A percentile compares a stretch with the other conserved stretches of the same genome.
phyloP scores from a whole-genome alignment of 2,113 vertebrate species.

The Carollia perspicillata region DNA sequence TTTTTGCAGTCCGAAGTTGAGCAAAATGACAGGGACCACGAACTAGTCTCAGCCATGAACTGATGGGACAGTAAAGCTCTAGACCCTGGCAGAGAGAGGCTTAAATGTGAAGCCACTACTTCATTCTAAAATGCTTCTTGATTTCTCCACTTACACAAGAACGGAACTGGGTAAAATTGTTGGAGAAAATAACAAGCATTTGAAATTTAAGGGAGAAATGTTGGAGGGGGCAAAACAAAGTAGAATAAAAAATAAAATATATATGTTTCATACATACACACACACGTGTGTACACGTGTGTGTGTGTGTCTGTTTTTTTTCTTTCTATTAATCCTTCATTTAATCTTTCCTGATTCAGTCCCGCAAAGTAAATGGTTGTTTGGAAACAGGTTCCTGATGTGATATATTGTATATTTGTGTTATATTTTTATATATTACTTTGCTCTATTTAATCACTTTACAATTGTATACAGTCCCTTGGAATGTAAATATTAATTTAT shows the following conservation, averaged over 20 bases:
- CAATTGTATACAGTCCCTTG: background rate
- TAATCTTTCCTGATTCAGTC: background rate
- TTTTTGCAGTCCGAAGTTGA: background rate
- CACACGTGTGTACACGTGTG: too few species aligned
- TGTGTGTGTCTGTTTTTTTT: background rate
- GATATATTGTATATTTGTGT: background rate
- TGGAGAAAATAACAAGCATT: background rate
- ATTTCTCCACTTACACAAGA: background rate
- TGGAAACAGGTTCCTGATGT: background rate
- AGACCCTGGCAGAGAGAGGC: background rate
- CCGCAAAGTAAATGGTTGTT: background rate
- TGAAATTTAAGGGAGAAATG: background rate
- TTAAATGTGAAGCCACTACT: background rate
- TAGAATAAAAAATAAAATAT: background rate
- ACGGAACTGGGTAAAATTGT: background rate
- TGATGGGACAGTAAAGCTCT: background rate
- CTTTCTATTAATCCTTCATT: background rate
- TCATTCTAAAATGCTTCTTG: background rate
- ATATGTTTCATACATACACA: background rate
- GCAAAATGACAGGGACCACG: background rate
- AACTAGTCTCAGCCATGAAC: background rate
- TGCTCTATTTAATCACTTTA: background rate
- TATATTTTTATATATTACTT: background rate
- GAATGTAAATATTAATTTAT: conserved; percentile 53
- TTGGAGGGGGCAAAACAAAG: background rate